These are phyloP conservation scores for Petromus typicus DNA, from an alignment of 2,113 vertebrate species.

Conservation along the genomic window DNA sequence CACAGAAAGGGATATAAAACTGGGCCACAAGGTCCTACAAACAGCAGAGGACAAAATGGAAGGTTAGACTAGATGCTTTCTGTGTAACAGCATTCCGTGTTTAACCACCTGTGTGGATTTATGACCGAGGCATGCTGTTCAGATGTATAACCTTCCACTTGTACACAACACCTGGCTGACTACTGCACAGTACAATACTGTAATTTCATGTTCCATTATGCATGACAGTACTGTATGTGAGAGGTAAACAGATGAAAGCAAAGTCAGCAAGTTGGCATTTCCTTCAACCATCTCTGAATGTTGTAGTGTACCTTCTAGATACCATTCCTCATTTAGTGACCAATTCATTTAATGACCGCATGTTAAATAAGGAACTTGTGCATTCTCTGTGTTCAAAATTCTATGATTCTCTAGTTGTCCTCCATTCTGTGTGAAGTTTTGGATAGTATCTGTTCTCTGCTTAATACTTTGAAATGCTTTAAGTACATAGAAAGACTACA, in stretches of 20 bases:
- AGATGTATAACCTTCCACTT: not conserved
- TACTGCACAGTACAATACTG: not conserved
- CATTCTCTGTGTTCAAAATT: not conserved
- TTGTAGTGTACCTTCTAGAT: not conserved
- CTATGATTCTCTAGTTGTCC: not conserved
- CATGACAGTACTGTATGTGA: not conserved
- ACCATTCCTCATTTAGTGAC: not conserved
- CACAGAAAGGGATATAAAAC: not conserved
- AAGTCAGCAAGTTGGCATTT: not conserved
- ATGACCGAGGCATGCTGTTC: not conserved
- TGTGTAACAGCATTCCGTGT: not conserved
- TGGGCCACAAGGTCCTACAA: not conserved
- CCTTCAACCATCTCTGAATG: not conserved
- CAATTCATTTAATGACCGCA: not conserved
- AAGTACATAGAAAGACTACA: not conserved
- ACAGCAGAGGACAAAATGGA: not conserved
- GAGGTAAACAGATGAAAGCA: not conserved
- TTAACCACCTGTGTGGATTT: not conserved
- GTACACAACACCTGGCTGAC: not conserved
- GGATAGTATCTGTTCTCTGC: not conserved
- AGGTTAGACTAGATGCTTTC: not conserved
- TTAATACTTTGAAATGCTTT: not conserved
- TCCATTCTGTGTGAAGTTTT: not conserved
- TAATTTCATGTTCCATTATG: not conserved
- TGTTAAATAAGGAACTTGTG: not conserved